Conservation (phyloP, 2,888 invertebrate species). For the Pollenia angustigena region DNA sequence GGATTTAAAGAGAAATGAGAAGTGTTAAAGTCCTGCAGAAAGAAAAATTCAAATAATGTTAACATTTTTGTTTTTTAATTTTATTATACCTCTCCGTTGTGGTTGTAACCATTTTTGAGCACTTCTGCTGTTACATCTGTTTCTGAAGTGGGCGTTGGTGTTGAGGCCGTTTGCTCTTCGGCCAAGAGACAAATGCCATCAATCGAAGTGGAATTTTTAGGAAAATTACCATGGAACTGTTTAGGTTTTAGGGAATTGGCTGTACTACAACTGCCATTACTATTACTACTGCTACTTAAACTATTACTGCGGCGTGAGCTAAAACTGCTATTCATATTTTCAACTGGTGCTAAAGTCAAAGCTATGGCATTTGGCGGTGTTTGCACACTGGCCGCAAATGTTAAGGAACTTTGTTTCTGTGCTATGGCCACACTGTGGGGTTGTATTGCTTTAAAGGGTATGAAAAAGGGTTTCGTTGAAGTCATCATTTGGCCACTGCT, state of each 20-base stretch:
- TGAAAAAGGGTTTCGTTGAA: conserved; percentile 78
- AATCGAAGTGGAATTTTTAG: conserved; percentile 81
- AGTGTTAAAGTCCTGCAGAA: conserved; percentile 38
- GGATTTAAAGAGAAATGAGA: conserved; percentile 23
- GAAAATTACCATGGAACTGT: conserved; percentile 81
- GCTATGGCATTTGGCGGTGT: conserved; percentile 79
- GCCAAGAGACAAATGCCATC: conserved; percentile 81
- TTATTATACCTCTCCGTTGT: conserved; percentile 61
- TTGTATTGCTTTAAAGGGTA: conserved; percentile 79
- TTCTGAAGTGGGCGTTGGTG: conserved; percentile 81
- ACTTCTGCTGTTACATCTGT: conserved; percentile 77
- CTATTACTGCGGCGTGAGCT: conserved; percentile 79
- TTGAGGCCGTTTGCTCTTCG: conserved; percentile 81
- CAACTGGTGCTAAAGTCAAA: conserved; percentile 75
- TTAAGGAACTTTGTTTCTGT: conserved; percentile 81
- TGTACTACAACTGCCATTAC: conserved; percentile 77
- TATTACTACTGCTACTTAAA: conserved; percentile 77
- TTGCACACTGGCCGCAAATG: conserved; percentile 74
- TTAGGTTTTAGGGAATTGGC: conserved; percentile 77
- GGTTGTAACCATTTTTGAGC: conserved; percentile 78
- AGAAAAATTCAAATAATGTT: neutral
- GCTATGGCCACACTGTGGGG: conserved; percentile 77
- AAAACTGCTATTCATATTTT: conserved; percentile 69
- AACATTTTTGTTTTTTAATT: too few species aligned
- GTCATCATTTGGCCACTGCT: conserved; percentile 73